phyloP scores from a whole-genome alignment of 2,113 vertebrate genomes.

The Lasiurus borealis region DNA sequence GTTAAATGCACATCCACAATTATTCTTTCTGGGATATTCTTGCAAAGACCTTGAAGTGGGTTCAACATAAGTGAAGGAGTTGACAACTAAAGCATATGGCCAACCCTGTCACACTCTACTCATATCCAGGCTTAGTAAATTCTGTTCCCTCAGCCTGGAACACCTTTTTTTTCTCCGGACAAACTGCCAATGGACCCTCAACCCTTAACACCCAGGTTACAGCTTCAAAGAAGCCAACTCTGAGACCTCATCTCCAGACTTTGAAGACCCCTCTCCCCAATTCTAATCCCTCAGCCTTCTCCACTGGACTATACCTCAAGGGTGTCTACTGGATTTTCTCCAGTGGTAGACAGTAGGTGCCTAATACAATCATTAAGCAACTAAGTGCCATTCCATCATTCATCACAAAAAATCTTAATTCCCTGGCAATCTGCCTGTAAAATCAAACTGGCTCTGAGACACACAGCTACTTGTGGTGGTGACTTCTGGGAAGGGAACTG shows the following conservation, averaged over 20 bases:
- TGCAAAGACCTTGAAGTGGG: neutral
- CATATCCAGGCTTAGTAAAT: neutral
- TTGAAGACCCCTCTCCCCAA: neutral
- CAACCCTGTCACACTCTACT: neutral
- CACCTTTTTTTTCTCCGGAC: neutral
- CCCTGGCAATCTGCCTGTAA: neutral
- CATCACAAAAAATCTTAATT: neutral
- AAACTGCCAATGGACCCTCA: neutral
- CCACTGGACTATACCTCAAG: neutral
- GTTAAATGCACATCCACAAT: neutral
- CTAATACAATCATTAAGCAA: conserved; percentile 4
- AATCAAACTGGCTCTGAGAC: conserved; percentile 6
- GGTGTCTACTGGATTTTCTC: neutral
- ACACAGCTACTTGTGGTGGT: neutral
- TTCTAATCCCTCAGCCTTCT: neutral
- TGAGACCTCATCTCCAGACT: neutral
- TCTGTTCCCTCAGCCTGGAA: neutral
- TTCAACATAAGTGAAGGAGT: neutral
- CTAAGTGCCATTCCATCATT: neutral
- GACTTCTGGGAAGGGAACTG: neutral
- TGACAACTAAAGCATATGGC: neutral
- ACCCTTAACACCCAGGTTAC: neutral
- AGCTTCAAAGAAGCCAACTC: neutral
- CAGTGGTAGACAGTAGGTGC: neutral
- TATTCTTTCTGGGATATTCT: neutral